phyloP scores from a whole-genome alignment of 2,113 vertebrate species.

The Chloropsis cyanopogon region DNA sequence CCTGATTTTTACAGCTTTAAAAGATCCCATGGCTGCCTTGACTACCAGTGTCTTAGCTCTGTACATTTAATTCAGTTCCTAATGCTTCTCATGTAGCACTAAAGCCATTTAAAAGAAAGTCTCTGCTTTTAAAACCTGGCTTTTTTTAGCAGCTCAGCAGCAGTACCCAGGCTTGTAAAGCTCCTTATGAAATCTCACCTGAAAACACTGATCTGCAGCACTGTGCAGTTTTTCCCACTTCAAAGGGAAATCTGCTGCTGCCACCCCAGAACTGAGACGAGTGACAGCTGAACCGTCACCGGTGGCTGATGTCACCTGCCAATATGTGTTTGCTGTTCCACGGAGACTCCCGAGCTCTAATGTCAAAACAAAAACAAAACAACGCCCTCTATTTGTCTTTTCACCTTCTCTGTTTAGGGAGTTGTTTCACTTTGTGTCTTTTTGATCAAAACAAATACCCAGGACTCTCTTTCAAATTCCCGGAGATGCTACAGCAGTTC shows the following conservation, averaged over 20 bases:
- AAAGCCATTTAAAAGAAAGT: neutral
- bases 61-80: conserved; percentile 3
- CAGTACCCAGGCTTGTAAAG: neutral
- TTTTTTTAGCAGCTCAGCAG: conserved; percentile 32
- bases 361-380: neutral
- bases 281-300: accelerated
- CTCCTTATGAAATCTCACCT: neutral
- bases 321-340: neutral
- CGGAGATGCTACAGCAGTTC: neutral
- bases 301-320: neutral
- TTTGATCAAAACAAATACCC: neutral
- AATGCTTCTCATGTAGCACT: neutral
- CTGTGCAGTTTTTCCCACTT: neutral
- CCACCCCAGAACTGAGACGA: neutral
- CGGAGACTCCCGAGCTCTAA: neutral
- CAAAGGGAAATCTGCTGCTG: neutral
- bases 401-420: neutral
- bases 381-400: neutral
- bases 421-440: neutral
- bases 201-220: neutral
- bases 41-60: neutral
- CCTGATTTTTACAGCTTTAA: neutral
- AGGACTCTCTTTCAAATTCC: neutral
- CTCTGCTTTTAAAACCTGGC: conserved; percentile 1
- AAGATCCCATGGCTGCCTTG: neutral